Evolutionary conservation across 2,113 vertebrate species (phyloP).

Genomic region (Poeciliopsis retropinna): DNA sequence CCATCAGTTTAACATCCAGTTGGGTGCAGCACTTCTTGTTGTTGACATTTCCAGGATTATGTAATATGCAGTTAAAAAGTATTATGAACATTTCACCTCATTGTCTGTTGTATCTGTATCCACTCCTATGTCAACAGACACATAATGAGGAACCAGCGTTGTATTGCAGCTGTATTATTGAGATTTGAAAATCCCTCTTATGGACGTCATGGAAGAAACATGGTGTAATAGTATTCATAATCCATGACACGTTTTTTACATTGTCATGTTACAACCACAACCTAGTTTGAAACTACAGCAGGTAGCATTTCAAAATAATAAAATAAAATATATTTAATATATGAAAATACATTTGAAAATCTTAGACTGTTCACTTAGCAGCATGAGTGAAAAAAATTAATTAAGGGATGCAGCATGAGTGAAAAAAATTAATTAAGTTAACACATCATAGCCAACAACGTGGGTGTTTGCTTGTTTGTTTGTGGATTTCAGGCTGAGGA

Average conservation of each 20-base stretch:
- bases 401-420: not conserved
- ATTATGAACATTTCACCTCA: not conserved
- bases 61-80: not conserved
- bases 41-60: not conserved
- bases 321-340: not conserved
- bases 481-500: constrained; percentile 89
- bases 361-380: not conserved
- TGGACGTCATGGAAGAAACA: too few relatives aligned
- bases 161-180: too few relatives aligned
- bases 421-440: not conserved
- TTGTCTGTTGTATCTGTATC: not conserved
- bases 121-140: not conserved
- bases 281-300: too few relatives aligned
- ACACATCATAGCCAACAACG: not conserved
- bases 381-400: not conserved
- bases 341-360: not conserved
- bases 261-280: too few relatives aligned
- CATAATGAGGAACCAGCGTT: too few relatives aligned
- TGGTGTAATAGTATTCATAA: too few relatives aligned
- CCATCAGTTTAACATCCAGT: not conserved
- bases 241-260: too few relatives aligned
- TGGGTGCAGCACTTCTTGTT: not conserved
- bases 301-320: not conserved
- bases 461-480: constrained; percentile 15
- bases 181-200: too few relatives aligned